Percentiles rank a stretch among this genome's conserved stretches.
phyloP scores from a whole-genome alignment of 2,113 vertebrate genomes.

The Carettochelys insculpta region DNA sequence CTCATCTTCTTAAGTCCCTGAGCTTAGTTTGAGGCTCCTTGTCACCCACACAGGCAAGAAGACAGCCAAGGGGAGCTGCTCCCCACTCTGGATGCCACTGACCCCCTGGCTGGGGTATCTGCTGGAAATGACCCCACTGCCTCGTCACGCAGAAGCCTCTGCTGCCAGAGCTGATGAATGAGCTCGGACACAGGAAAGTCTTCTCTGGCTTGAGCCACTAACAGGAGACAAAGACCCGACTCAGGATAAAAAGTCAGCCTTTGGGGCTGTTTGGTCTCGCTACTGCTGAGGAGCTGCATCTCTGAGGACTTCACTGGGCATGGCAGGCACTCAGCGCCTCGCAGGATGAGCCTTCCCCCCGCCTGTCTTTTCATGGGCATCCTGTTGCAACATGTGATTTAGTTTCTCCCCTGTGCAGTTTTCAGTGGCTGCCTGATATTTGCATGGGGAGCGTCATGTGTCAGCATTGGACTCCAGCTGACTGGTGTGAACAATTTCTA shows the following conservation, averaged over 20 bases:
- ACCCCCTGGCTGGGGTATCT: background rate
- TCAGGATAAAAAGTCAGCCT: background rate
- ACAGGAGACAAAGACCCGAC: background rate
- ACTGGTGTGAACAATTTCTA: slow-evolving; percentile 71
- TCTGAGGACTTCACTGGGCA: background rate
- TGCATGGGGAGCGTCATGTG: slow-evolving; percentile 60
- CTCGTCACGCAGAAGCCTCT: background rate
- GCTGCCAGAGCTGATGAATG: background rate
- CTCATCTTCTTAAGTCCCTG: background rate
- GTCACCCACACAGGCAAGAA: background rate
- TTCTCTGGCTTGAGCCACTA: background rate
- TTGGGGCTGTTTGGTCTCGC: background rate
- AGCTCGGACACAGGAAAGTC: background rate
- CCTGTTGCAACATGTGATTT: slow-evolving; percentile 67
- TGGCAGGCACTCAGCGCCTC: slow-evolving; percentile 45
- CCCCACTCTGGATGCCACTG: background rate
- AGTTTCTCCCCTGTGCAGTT: slow-evolving; percentile 63
- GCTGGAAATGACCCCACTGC: background rate
- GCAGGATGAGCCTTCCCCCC: slow-evolving; percentile 50
- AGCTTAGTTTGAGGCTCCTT: background rate
- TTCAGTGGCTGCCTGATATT: slow-evolving; percentile 69
- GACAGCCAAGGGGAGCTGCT: background rate
- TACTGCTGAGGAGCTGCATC: no score
- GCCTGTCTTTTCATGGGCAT: slow-evolving; percentile 69
- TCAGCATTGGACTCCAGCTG: slow-evolving; percentile 66